Percentiles rank a stretch among this genome's conserved stretches.
Conservation (phyloP, 2,888 invertebrate genomes). For the Leucophenga maculata region DNA sequence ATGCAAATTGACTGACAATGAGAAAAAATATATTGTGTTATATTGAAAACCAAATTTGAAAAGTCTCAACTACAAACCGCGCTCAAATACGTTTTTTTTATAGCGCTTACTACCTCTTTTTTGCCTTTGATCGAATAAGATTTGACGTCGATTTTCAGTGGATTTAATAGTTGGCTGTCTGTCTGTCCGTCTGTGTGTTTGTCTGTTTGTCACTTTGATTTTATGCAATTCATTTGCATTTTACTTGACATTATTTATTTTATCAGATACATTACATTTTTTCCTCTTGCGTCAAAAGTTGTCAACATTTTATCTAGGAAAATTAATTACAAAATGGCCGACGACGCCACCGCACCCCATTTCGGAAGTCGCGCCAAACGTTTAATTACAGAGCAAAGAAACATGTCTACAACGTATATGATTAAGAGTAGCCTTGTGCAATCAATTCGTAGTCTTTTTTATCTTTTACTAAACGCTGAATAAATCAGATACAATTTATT, state of each 20-base stretch:
- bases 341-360: background rate
- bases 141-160: background rate
- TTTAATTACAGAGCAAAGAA: background rate
- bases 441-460: slow-evolving; percentile 3
- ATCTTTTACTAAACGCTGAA: background rate
- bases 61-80: slow-evolving; percentile 6
- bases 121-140: slow-evolving; percentile 3
- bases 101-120: slow-evolving; percentile 15
- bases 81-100: slow-evolving; percentile 28
- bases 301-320: background rate
- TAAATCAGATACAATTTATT: background rate
- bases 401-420: background rate
- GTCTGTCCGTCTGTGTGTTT: slow-evolving; percentile 13
- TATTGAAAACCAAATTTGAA: slow-evolving; percentile 30
- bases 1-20: slow-evolving; percentile 50
- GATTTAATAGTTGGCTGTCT: background rate
- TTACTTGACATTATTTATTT: slow-evolving; percentile 61
- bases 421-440: background rate
- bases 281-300: background rate
- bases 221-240: slow-evolving; percentile 34
- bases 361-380: slow-evolving; percentile 6
- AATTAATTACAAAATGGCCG: slow-evolving; percentile 9
- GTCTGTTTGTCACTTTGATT: slow-evolving; percentile 28
- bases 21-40: slow-evolving; percentile 20
- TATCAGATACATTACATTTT: background rate